Conservation (phyloP, 1,140 invertebrate genomes). For the Pararge aegeria region DNA sequence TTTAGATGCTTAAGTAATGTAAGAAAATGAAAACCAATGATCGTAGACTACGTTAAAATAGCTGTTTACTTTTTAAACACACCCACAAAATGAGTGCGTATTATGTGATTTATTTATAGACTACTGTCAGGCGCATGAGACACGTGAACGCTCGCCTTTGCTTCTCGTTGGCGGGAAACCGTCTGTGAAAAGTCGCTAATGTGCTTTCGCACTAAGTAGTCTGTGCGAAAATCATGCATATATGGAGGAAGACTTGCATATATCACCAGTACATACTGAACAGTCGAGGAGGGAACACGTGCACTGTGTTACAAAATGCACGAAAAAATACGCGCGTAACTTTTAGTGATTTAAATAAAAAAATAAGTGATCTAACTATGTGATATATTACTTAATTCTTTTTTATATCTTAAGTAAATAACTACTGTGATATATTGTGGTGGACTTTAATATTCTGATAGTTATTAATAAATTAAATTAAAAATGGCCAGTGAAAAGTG, state of each 20-base stretch:
- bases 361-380: slow-evolving; percentile 34
- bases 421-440: slow-evolving; percentile 54
- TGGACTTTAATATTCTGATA: slow-evolving; percentile 28
- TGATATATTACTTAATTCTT: slow-evolving; percentile 37
- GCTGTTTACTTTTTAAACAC: slow-evolving; percentile 7
- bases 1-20: background rate
- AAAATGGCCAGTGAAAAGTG: slow-evolving; percentile 58
- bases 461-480: background rate
- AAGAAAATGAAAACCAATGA: background rate
- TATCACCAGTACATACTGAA: slow-evolving; percentile 35
- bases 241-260: slow-evolving; percentile 33
- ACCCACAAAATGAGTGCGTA: slow-evolving; percentile 6
- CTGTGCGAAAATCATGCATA: slow-evolving; percentile 33
- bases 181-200: too few species aligned
- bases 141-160: too few species aligned
- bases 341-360: slow-evolving; percentile 3
- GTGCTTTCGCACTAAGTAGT: slow-evolving; percentile 11
- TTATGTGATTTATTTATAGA: slow-evolving; percentile 1
- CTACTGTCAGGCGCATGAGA: background rate
- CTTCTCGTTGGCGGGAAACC: too few species aligned
- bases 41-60: background rate
- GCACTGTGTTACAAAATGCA: slow-evolving; percentile 11
- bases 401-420: slow-evolving; percentile 21
- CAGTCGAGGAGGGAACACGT: slow-evolving; percentile 24
- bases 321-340: slow-evolving; percentile 14